phyloP scores from a whole-genome alignment of 2,113 vertebrate species.

The Zosterops borbonicus region DNA sequence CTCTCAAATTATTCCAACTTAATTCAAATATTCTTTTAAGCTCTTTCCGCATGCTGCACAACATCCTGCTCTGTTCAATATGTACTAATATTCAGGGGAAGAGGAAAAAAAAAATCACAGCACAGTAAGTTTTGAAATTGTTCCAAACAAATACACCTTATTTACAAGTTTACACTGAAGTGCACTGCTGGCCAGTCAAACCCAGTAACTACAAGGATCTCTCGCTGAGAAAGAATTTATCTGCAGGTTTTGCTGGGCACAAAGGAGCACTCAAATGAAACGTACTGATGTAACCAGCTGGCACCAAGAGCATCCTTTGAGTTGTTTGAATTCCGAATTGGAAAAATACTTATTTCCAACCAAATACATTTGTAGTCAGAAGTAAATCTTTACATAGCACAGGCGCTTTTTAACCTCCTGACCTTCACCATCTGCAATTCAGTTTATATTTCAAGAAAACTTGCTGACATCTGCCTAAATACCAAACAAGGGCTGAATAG shows the following conservation, averaged over 20 bases:
- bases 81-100: neutral
- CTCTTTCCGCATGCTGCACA: neutral
- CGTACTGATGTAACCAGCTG: neutral
- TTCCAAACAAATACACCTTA: neutral
- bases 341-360: conserved; percentile 1
- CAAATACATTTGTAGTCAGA: neutral
- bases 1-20: neutral
- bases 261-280: neutral
- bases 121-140: neutral
- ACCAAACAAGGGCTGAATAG: neutral
- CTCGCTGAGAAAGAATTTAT: neutral
- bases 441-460: conserved; percentile 12
- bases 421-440: conserved; percentile 4
- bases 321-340: neutral
- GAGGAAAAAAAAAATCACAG: neutral
- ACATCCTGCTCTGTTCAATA: neutral
- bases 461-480: conserved; percentile 11
- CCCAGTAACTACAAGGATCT: neutral
- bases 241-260: neutral
- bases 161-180: neutral
- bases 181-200: neutral
- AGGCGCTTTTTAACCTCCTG: neutral
- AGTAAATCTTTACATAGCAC: neutral
- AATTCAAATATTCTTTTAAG: neutral
- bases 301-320: neutral